phyloP scores from a whole-genome alignment of 2,888 invertebrate species.

The Drosophila pegasa region DNA sequence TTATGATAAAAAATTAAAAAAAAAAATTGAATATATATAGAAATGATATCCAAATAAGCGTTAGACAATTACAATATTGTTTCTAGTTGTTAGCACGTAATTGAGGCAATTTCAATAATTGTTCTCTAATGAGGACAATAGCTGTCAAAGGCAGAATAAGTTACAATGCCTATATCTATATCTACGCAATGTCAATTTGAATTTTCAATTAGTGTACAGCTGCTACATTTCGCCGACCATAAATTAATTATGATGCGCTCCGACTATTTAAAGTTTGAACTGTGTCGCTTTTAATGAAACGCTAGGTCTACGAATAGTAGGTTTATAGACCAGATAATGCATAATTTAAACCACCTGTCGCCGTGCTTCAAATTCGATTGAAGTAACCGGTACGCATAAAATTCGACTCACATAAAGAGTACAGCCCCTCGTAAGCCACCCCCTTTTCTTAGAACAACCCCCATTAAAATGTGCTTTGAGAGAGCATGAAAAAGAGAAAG shows the following conservation, averaged over 20 bases:
- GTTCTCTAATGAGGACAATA: not conserved
- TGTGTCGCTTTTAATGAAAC: conserved; percentile 12
- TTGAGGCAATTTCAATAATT: not conserved
- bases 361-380: not conserved
- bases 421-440: conserved; percentile 1
- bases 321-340: conserved; percentile 47
- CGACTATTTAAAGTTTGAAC: conserved; percentile 13
- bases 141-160: conserved; percentile 1
- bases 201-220: conserved; percentile 62
- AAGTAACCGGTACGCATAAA: conserved; percentile 7
- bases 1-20: not conserved
- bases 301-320: not conserved
- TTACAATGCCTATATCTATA: not conserved
- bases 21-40: not conserved
- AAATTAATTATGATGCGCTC: conserved; percentile 20
- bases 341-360: conserved; percentile 5
- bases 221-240: conserved; percentile 43
- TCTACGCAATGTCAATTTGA: conserved; percentile 18
- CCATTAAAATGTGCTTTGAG: conserved; percentile 3
- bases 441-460: conserved; percentile 28
- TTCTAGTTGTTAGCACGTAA: not conserved
- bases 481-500: not conserved
- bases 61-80: not conserved
- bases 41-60: not conserved
- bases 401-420: not conserved